Evolutionary conservation across 2,888 invertebrate species (phyloP).

Genomic region (Drosophila quinaria): DNA sequence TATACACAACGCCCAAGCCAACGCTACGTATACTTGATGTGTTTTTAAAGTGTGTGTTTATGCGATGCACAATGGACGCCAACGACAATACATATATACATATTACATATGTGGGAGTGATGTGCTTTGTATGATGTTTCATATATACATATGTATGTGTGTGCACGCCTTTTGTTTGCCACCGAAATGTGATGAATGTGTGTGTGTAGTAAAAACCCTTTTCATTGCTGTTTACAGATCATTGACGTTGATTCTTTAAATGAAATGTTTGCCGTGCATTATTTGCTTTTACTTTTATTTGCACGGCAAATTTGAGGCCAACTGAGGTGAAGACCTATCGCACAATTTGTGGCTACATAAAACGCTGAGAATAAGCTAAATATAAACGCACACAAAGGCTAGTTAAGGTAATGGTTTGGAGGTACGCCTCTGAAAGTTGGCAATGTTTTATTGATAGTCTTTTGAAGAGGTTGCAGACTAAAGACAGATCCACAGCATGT

Average conservation of each 20-base stretch:
- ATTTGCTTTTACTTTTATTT: conserved; percentile 76
- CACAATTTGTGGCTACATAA: conserved; percentile 62
- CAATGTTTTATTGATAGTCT: conserved; percentile 74
- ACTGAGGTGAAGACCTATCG: conserved; percentile 36
- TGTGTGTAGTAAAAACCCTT: conserved; percentile 70
- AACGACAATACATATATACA: conserved; percentile 41
- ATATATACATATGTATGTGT: conserved; percentile 67
- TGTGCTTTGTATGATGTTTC: conserved; percentile 49
- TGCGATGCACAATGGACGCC: conserved; percentile 72
- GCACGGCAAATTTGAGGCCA: conserved; percentile 51
- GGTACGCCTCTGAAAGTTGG: conserved; percentile 49
- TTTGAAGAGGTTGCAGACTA: conserved; percentile 34
- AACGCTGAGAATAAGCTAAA: conserved; percentile 66
- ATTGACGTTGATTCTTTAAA: conserved; percentile 83
- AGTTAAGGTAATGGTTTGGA: conserved; percentile 53
- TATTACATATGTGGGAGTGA: conserved; percentile 17
- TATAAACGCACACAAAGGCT: conserved; percentile 50
- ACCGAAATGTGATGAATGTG: conserved; percentile 40
- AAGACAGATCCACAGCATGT: conserved; percentile 42
- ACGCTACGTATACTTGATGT: conserved; percentile 78
- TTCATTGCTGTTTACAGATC: conserved; percentile 81
- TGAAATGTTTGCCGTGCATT: conserved; percentile 81
- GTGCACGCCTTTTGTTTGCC: conserved; percentile 71
- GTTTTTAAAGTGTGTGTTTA: conserved; percentile 82
- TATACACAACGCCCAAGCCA: conserved; percentile 44